Base-by-base conservation (phyloP, 2,797 vertebrate genomes). In the Gorsachius magnificus region DNA sequence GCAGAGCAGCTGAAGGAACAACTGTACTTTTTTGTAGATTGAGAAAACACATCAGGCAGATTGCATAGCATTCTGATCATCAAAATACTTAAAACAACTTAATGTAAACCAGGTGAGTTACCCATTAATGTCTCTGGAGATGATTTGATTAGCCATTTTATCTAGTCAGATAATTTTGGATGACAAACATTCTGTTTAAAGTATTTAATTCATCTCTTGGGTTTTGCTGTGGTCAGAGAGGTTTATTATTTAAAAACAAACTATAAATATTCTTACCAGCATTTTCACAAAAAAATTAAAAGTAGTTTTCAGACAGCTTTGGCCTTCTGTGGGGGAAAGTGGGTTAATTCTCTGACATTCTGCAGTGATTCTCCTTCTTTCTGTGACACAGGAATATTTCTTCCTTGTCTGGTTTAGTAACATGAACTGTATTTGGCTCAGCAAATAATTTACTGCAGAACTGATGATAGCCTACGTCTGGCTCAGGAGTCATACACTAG, bases 101-200 rank as follows among this genome's bases (percentile, higher is more conserved):
- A 87, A 85, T 50, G 41, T 61, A 78, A 94, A 61, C 36, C 69
- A 91, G 89, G 68, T 92, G 76, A 92, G 61, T 56, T 93, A 60
- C 12, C 43, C 69, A 63, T 93, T 95, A 65, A 78, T 72, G 57
- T 87, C 86, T 75, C 75, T 80, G 36, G 86, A 87, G 81, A 45
- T 83, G 4, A 60, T 69, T 75, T 92, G 85, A 86, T 88, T 88
- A 93, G 54, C 38, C 7, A 10, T 93, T 89, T 92, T 36, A 85
- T 80, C 86, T 89, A 84, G 29, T 53, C 33, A 80, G 71, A 72
- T 93, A 88, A 85, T 83, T 92, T 65, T 78, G 58, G 53, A 64
- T 79, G 25, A 83, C 18, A 87, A 79, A 57, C 38, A 81, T 87
- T 79, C 38, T 45, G 12, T 58, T 65, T 75, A n/a, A 92, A 87